Evolutionary conservation across 2,888 invertebrate genomes (phyloP).

Genomic region (Cremastobaeus sp.): DNA sequence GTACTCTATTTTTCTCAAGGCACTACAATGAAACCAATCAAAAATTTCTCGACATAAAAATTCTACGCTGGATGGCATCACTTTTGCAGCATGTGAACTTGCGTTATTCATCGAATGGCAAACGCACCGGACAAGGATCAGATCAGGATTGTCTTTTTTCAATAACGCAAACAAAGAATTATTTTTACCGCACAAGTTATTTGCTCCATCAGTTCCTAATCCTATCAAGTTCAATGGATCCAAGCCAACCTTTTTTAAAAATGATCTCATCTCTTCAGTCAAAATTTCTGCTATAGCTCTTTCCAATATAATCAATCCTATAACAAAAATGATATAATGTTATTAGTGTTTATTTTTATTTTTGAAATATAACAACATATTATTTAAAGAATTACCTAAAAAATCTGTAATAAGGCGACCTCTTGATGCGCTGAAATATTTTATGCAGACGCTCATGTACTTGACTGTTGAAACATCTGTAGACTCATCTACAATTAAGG

Average conservation of each 20-base stretch:
- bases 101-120: constrained; percentile 62
- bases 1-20: constrained; percentile 26
- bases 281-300: constrained; percentile 25
- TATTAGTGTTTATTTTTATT: too few relatives aligned
- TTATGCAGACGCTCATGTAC: constrained; percentile 54
- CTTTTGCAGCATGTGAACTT: constrained; percentile 49
- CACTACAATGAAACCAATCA: constrained; percentile 61
- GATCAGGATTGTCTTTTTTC: constrained; percentile 51
- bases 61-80: constrained; percentile 57
- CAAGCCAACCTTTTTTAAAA: constrained; percentile 25
- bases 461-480: constrained; percentile 53
- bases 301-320: too few relatives aligned
- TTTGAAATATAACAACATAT: too few relatives aligned
- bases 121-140: constrained; percentile 61
- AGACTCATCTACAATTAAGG: constrained; percentile 59
- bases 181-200: neutral
- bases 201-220: neutral
- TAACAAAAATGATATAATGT: too few relatives aligned
- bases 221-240: constrained; percentile 3
- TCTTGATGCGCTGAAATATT: constrained; percentile 54
- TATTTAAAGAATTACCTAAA: too few relatives aligned
- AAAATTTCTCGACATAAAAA: constrained; percentile 60
- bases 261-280: constrained; percentile 7
- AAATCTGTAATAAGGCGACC: constrained; percentile 46
- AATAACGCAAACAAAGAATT: constrained; percentile 31